Conservation (phyloP, 2,888 invertebrate species). For the Anaspis maculata region DNA sequence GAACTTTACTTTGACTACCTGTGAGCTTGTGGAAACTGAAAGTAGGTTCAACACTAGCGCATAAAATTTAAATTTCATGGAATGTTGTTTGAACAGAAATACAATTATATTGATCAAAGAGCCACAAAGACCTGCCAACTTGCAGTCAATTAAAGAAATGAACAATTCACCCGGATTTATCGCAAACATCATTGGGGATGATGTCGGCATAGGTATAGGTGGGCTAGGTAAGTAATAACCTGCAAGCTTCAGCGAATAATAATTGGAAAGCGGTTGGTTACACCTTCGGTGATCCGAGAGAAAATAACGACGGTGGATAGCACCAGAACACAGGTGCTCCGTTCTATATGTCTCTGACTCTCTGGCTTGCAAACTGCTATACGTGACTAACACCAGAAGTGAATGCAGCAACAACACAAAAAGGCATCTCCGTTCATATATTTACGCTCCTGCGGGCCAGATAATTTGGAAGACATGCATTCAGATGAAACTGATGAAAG, state of each 20-base stretch:
- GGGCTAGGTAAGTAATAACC: neutral
- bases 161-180: no score
- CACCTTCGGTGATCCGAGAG: conserved; percentile 38
- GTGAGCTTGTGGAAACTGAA: no score
- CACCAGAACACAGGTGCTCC: conserved; percentile 16
- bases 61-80: no score
- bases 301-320: conserved; percentile 40
- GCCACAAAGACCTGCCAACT: no score
- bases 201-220: no score
- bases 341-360: conserved; percentile 11
- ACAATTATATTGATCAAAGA: no score
- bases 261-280: conserved; percentile 41
- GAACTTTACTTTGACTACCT: no score
- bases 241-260: conserved; percentile 36
- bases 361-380: conserved; percentile 4
- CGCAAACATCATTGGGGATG: no score
- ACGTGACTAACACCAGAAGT: conserved; percentile 7
- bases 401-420: conserved; percentile 13
- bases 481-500: no score
- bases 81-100: no score
- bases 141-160: no score
- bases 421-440: conserved; percentile 13
- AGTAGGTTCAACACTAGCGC: no score
- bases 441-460: conserved; percentile 12
- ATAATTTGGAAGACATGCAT: conserved; percentile 12